A percentile compares a stretch with the other conserved stretches of the same genome.
phyloP scores from a whole-genome alignment of 2,113 vertebrate genomes.

The Tamias sibiricus region DNA sequence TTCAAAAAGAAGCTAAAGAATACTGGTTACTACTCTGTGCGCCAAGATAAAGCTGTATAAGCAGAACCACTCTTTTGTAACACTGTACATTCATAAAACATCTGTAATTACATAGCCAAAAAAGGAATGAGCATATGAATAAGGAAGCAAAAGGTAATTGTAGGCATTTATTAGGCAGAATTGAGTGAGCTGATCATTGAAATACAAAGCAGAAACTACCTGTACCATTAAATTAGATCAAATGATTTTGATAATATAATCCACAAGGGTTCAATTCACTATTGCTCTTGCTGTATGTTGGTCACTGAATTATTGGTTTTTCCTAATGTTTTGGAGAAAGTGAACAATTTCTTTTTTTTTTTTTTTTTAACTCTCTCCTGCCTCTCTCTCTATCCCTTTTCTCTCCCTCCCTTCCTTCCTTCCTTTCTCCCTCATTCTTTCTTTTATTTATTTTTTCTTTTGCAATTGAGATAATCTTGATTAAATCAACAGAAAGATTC shows the following conservation, averaged over 20 bases:
- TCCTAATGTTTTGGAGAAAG: background rate
- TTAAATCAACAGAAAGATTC: constrained; percentile 6
- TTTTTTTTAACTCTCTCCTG: rapidly evolving
- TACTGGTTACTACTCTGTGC: background rate
- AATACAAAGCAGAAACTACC: constrained; percentile 53
- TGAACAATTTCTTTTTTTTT: background rate
- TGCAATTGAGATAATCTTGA: background rate
- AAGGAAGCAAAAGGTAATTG: constrained; percentile 35
- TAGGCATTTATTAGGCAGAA: constrained; percentile 20
- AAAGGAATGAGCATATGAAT: background rate
- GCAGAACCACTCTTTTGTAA: background rate
- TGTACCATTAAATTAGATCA: constrained; percentile 6
- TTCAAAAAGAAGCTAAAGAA: background rate
- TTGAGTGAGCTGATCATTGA: constrained; percentile 16
- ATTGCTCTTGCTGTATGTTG: background rate
- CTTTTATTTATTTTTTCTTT: background rate
- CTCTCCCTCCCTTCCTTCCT: too few species aligned
- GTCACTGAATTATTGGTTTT: background rate
- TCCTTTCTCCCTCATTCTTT: background rate
- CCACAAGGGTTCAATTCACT: background rate
- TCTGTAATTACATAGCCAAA: background rate
- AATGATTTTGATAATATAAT: background rate
- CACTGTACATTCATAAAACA: background rate
- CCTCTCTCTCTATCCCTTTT: too few species aligned
- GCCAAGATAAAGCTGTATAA: constrained; percentile 27